Base-by-base conservation (phyloP, 2,888 invertebrate genomes). In the Iphiclides podalirius region DNA sequence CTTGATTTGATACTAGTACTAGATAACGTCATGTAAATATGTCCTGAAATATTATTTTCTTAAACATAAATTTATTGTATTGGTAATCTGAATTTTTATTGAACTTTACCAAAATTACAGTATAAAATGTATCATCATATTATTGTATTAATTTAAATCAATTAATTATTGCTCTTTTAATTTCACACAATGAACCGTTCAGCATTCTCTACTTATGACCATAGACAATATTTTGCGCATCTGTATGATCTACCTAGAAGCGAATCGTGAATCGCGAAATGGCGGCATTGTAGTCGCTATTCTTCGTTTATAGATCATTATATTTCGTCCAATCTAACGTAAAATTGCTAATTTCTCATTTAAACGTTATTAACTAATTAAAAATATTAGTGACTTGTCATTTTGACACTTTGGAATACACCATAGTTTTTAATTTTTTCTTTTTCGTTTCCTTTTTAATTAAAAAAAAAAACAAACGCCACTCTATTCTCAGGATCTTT, bases 381-480 rank as follows among this genome's bases (percentile, higher is more conserved):
- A 37, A 45, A 37, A 31, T 17, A 20, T 9, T 13, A 35, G 16
- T 38, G 14, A 13, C 15, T 48, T 51, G 60, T 46, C 52, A 60
- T 53, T 63, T 66, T 78, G 76, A 75, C 77, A 67, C 66, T 64
- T 65, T 66, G 36, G 40, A 41, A 72, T 64, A 55, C 54, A 63
- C 67, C 71, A 66, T 74, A 67, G 70, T 72, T 75, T 72, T 66
- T 64, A 16, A 20, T 50, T 63, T 72, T 73, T 74, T 70, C 65
- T 55, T 66, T 66, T 74, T 73, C 61, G 55, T 57, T 42, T 73
- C 78, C 76, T 80, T 79, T 81, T 79, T 68, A 69, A 67, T 69
- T 63, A 71, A 81, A 82, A 82, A n/a, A 62, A 81, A 84, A 86
- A 83, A 80, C 79, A 83, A 81, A 73, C 72, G 76, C 72, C 73